Conservation (phyloP, 2,113 vertebrate species). For the Eulemur rufifrons region DNA sequence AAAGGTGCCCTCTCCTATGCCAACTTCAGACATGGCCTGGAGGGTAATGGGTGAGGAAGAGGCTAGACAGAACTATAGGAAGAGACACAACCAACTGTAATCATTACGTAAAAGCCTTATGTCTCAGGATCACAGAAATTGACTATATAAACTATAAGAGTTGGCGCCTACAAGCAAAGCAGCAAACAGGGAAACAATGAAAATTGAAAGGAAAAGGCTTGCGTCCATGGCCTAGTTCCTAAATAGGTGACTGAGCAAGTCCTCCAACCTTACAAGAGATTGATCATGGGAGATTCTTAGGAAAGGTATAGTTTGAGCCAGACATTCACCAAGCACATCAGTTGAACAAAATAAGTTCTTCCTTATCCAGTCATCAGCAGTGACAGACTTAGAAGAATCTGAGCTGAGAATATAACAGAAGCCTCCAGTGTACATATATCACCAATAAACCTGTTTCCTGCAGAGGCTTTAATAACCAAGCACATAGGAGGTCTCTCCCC, state of each 20-base stretch:
- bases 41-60: not conserved
- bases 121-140: not conserved
- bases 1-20: not conserved
- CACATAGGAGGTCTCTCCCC: constrained; percentile 24
- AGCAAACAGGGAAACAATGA: not conserved
- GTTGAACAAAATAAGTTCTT: not conserved
- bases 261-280: not conserved
- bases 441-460: constrained; percentile 49
- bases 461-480: constrained; percentile 39
- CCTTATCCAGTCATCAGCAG: not conserved
- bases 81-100: not conserved
- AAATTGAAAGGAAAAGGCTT: not conserved
- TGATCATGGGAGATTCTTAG: not conserved
- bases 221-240: not conserved
- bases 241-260: not conserved
- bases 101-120: not conserved
- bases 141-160: not conserved
- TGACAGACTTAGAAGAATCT: not conserved
- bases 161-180: not conserved
- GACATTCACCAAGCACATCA: not conserved
- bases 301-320: not conserved
- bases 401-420: not conserved
- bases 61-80: not conserved
- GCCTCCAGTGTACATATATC: not conserved
- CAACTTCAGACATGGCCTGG: not conserved